Evolutionary conservation across 2,113 vertebrate genomes (phyloP).

Genomic region (Xenopus laevis): DNA sequence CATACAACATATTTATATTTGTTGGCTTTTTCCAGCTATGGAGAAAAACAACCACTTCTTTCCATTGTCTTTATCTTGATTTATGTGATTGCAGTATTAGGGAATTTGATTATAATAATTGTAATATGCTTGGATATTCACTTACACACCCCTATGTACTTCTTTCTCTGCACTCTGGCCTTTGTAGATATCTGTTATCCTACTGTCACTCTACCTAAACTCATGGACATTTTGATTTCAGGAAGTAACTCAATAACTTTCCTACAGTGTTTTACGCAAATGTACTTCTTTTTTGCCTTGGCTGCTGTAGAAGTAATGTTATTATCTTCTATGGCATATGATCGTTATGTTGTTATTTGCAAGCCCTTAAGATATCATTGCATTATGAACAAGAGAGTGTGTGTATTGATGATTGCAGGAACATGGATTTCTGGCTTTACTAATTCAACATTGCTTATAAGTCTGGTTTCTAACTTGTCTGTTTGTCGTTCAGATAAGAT

Average conservation of each 20-base stretch:
- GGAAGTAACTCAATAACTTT: constrained; percentile 39
- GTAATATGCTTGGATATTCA: constrained; percentile 18
- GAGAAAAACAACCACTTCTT: constrained; percentile 5
- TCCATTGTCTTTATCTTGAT: constrained; percentile 35
- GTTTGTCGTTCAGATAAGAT: constrained; percentile 31
- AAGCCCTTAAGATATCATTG: constrained; percentile 39
- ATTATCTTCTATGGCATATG: constrained; percentile 47
- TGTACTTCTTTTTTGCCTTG: constrained; percentile 36
- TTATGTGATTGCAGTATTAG: constrained; percentile 28
- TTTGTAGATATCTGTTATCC: constrained; percentile 49
- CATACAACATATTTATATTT: not conserved
- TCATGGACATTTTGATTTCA: constrained; percentile 26
- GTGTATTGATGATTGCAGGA: not conserved
- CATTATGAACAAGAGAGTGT: constrained; percentile 13
- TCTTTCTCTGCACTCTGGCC: constrained; percentile 47
- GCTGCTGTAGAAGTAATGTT: constrained; percentile 32
- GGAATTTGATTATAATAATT: constrained; percentile 47
- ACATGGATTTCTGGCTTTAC: constrained; percentile 27
- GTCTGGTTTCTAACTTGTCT: constrained; percentile 29
- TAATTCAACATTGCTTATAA: constrained; percentile 32
- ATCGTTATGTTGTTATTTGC: constrained; percentile 44
- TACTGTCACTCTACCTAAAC: constrained; percentile 45
- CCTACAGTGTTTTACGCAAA: constrained; percentile 28
- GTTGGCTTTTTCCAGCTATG: too few relatives aligned
- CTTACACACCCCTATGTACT: constrained; percentile 49